Conservation (phyloP, 1,140 invertebrate genomes). For the Caenorhabditis tropicalis region DNA sequence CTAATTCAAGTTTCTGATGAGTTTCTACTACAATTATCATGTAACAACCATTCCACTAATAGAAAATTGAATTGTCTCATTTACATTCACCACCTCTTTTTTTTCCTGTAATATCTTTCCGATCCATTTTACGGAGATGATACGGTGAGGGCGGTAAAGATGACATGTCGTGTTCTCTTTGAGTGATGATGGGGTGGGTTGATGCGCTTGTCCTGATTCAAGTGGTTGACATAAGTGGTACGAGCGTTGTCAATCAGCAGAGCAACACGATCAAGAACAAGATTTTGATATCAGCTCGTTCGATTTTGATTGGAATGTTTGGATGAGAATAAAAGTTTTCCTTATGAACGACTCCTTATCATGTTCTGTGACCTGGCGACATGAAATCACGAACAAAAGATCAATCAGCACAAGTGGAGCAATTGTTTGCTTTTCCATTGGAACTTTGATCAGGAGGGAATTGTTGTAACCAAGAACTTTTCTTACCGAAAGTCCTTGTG, state of each 20-base stretch:
- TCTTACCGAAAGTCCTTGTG: not conserved
- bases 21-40: too few species aligned
- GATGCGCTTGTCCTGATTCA: conserved; percentile 13
- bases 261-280: not conserved
- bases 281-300: not conserved
- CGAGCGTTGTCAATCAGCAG: conserved; percentile 9
- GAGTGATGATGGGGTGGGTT: not conserved
- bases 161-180: conserved; percentile 31
- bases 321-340: too few species aligned
- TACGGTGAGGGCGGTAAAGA: conserved; percentile 2
- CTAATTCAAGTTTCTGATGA: too few species aligned
- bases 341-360: not conserved
- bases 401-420: not conserved
- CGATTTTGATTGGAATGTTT: not conserved
- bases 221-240: conserved; percentile 41
- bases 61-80: not conserved
- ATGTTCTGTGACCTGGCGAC: not conserved
- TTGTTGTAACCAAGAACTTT: not conserved
- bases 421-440: not conserved
- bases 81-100: not conserved
- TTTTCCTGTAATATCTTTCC: not conserved
- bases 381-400: conserved; percentile 7
- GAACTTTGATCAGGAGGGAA: not conserved
- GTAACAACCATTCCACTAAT: not conserved
- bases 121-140: not conserved